phyloP scores from a whole-genome alignment of 2,888 invertebrate species.

The Metallyticus violacea region DNA sequence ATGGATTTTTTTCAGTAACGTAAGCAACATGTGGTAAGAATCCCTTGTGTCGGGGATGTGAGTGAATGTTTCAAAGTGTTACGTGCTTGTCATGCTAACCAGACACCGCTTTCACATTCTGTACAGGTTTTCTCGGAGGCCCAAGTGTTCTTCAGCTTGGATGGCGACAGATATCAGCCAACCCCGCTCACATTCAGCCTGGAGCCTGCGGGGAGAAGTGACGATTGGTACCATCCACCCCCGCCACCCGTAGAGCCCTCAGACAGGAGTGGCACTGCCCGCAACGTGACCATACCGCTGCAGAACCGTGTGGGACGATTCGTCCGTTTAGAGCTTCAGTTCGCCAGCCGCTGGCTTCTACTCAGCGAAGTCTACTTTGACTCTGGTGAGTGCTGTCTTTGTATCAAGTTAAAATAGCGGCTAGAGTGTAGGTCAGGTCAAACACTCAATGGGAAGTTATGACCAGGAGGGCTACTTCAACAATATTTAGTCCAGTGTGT shows the following conservation, averaged over 20 bases:
- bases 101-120: not conserved
- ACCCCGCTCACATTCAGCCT: conserved; percentile 25
- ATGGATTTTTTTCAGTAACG: too few species aligned
- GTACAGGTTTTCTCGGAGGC: conserved; percentile 71
- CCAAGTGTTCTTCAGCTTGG: conserved; percentile 74
- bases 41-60: too few species aligned
- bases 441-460: too few species aligned
- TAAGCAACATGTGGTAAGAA: too few species aligned
- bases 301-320: conserved; percentile 72
- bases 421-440: too few species aligned
- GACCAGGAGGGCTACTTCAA: too few species aligned
- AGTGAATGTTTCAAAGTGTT: too few species aligned
- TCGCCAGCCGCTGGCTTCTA: conserved; percentile 81
- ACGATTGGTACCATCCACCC: conserved; percentile 17
- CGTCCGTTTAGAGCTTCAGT: conserved; percentile 70
- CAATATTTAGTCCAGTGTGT: too few species aligned
- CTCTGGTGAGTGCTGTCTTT: conserved; percentile 66
- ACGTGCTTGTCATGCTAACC: too few species aligned
- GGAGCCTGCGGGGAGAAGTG: not conserved
- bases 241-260: conserved; percentile 17
- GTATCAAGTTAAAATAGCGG: too few species aligned
- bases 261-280: conserved; percentile 37
- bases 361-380: conserved; percentile 85
- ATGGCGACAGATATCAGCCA: conserved; percentile 66
- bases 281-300: conserved; percentile 69